These are phyloP conservation scores for Oscheius myriophilus DNA, from an alignment of 2,888 invertebrate genomes.

Conservation along the genomic window DNA sequence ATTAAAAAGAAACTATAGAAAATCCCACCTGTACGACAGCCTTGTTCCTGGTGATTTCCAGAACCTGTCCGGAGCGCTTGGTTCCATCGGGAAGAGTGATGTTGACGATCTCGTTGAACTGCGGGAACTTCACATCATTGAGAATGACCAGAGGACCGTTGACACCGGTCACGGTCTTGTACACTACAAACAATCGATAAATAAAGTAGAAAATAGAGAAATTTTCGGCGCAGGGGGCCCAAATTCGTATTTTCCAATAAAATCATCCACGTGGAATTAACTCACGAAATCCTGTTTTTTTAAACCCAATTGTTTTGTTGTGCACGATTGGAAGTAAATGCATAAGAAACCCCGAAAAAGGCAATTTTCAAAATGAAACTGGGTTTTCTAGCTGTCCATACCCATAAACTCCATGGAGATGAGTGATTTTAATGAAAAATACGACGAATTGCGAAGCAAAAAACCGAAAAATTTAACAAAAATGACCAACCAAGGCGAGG, in stretches of 20 bases:
- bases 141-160: slow-evolving; percentile 98
- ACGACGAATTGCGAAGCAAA: too few species aligned
- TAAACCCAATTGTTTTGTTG: too few species aligned
- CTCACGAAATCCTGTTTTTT: too few species aligned
- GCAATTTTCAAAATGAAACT: too few species aligned
- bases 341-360: too few species aligned
- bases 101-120: slow-evolving; percentile 95
- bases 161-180: slow-evolving; percentile 98
- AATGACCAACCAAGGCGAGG: slow-evolving; percentile 86
- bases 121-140: slow-evolving; percentile 99
- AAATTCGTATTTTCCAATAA: too few species aligned
- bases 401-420: too few species aligned
- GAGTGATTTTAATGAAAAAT: background rate
- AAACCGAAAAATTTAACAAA: background rate
- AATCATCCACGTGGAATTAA: too few species aligned
- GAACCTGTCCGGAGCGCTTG: slow-evolving; percentile 88
- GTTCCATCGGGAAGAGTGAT: slow-evolving; percentile 94
- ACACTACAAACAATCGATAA: slow-evolving; percentile 78
- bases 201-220: too few species aligned
- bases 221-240: too few species aligned
- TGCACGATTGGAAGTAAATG: too few species aligned
- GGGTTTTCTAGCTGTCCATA: too few species aligned
- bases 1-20: background rate
- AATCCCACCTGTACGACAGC: slow-evolving; percentile 86
- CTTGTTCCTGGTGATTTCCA: slow-evolving; percentile 97